These are phyloP conservation scores for Phrynocephalus versicolor DNA, from an alignment of 2,113 vertebrate genomes.

Conservation along the genomic window DNA sequence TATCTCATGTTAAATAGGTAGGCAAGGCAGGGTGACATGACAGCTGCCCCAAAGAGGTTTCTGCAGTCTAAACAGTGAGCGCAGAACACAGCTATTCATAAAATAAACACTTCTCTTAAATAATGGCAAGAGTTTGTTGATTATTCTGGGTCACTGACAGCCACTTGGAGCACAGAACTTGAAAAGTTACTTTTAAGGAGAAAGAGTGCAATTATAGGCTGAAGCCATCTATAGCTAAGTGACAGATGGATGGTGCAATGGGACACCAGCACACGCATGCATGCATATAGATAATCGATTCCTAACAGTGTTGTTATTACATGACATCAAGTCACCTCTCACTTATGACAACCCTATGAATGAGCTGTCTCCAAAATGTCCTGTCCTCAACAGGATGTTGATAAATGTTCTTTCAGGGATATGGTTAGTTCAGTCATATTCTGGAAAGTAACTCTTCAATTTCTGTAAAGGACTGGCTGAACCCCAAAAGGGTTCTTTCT, in stretches of 20 bases:
- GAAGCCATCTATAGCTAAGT: not conserved
- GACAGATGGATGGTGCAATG: not conserved
- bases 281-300: no score
- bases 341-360: no score
- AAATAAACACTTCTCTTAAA: not conserved
- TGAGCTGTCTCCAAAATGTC: no score
- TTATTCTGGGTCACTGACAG: not conserved
- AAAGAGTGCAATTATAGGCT: not conserved
- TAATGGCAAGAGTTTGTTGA: not conserved
- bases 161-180: not conserved
- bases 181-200: not conserved
- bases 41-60: constrained; percentile 4
- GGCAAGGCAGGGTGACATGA: not conserved
- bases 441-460: not conserved
- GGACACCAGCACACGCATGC: no score
- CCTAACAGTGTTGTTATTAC: not conserved
- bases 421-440: not conserved
- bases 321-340: no score
- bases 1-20: not conserved
- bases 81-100: not conserved
- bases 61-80: not conserved
- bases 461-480: not conserved
- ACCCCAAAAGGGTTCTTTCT: no score
- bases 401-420: not conserved
- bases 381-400: not conserved